These are phyloP conservation scores for Ivindomyrus marchei DNA, from an alignment of 2,113 vertebrate species.

Conservation along the genomic window DNA sequence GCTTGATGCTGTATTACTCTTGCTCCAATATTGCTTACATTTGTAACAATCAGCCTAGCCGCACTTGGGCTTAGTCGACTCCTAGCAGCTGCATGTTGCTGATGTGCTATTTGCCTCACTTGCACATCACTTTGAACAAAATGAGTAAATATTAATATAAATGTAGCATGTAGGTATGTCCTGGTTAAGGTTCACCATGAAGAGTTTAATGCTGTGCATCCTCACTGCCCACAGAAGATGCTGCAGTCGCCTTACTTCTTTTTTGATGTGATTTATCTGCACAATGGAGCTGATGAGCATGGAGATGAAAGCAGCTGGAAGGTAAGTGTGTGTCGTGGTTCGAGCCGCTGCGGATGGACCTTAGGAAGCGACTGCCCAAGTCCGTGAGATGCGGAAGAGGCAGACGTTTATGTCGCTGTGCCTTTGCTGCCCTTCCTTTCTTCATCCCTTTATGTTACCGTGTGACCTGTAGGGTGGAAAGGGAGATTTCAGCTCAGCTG, in stretches of 20 bases:
- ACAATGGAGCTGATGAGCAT: slow-evolving; percentile 77
- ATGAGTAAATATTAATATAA: not conserved
- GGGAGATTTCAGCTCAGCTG: not conserved
- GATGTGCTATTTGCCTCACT: not conserved
- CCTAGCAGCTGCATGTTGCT: not conserved
- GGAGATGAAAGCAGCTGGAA: slow-evolving; percentile 79
- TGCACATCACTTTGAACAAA: not conserved
- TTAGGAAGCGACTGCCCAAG: not conserved
- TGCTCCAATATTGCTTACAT: not conserved
- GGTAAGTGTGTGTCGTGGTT: slow-evolving; percentile 52
- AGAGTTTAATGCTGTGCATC: not conserved
- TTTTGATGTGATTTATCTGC: slow-evolving; percentile 80
- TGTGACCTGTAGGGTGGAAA: not conserved
- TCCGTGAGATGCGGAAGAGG: not conserved
- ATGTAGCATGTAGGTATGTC: not conserved
- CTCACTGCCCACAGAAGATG: slow-evolving; percentile 72
- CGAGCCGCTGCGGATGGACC: not conserved
- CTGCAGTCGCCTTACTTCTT: slow-evolving; percentile 90
- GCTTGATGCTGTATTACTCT: not conserved
- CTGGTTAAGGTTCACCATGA: not conserved
- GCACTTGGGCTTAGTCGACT: not conserved
- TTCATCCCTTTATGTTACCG: not conserved
- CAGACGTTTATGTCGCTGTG: not conserved
- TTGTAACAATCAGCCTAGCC: not conserved
- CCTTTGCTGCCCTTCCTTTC: not conserved